Evolutionary conservation across 2,797 vertebrate genomes (phyloP), one percentile per base, ranked within the genome.

Genomic region (Lithobates pipiens): DNA sequence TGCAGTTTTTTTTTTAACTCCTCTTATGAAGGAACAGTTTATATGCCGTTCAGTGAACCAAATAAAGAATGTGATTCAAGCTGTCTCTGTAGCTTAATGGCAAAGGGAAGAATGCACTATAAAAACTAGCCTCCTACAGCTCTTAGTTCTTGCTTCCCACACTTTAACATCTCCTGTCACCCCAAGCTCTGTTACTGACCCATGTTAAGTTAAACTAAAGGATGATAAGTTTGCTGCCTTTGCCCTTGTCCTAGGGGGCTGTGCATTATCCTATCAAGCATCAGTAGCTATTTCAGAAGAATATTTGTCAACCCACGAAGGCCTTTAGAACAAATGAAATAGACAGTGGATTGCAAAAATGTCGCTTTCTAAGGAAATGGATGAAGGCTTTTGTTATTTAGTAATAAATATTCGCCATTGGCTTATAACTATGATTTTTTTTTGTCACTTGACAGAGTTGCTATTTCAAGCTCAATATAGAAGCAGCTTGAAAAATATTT

Each of bases 221-320:
- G 93, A 95, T 96, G 95, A 95, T 95, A 95, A 95, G 95, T 96
- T 96, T 95, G 93, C 95, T 95, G 94, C 94, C 92, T 95, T 92
- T 94, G 93, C 94, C 93, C 94, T 94, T 95, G 93, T 96, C 95
- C 94, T 95, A 91, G 94, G 95, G 95, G 95, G 94, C 93, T 95
- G 89, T 92, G 88, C 92, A 95, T 96, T 95, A 96, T 95, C 95
- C 95, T 95, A 96, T 94, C 94, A 95, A 94, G 92, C 93, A 95
- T 95, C 94, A 94, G 94, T 92, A 94, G 91, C 93, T 93, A 94
- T 95, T 95, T 95, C 92, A 90, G 91, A 92, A 90, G 93, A 93
- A 94, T 94, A 95, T 96, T 95, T 95, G 95, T 96, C 95, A 95
- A 93, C 91, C 92, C 91, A 94, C 63, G 85, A 94, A 93, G 91